phyloP scores from a whole-genome alignment of 2,113 vertebrate genomes.

The Aphelocoma coerulescens region DNA sequence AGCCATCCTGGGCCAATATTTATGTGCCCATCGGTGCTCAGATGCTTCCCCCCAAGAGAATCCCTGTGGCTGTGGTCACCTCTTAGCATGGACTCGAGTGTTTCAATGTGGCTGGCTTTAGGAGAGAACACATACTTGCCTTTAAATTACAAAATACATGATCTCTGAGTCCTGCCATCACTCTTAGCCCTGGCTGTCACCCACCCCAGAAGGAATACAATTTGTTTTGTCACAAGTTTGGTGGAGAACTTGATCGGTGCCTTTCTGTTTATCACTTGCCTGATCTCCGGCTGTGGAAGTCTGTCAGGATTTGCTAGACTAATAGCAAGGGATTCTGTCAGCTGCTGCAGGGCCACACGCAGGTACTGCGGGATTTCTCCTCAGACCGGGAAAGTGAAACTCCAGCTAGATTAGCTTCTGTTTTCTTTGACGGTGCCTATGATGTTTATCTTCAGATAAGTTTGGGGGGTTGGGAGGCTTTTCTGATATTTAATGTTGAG shows the following conservation, averaged over 20 bases:
- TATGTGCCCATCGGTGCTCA: background rate
- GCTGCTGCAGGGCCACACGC: background rate
- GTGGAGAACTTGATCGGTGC: background rate
- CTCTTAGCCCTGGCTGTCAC: background rate
- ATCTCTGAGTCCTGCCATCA: background rate
- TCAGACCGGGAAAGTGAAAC: constrained; percentile 35
- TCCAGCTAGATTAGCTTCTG: constrained; percentile 32
- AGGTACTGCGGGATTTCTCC: constrained; percentile 15
- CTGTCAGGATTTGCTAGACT: background rate
- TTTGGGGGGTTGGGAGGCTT: constrained; percentile 16
- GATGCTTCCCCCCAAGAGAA: background rate
- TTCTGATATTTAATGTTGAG: constrained; percentile 20
- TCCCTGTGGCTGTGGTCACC: background rate
- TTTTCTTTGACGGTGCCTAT: constrained; percentile 54
- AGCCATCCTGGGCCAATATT: background rate
- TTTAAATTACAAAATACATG: background rate
- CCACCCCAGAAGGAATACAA: background rate
- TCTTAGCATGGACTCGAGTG: background rate
- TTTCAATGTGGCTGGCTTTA: background rate
- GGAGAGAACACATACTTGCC: background rate
- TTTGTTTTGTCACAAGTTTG: background rate
- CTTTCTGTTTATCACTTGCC: constrained; percentile 36
- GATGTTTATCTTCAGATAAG: constrained; percentile 32
- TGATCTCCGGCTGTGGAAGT: background rate
- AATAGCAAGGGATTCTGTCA: background rate